Percentiles rank a stretch among this genome's conserved stretches.
phyloP scores from a whole-genome alignment of 2,888 invertebrate genomes.

The Celastrina argiolus region DNA sequence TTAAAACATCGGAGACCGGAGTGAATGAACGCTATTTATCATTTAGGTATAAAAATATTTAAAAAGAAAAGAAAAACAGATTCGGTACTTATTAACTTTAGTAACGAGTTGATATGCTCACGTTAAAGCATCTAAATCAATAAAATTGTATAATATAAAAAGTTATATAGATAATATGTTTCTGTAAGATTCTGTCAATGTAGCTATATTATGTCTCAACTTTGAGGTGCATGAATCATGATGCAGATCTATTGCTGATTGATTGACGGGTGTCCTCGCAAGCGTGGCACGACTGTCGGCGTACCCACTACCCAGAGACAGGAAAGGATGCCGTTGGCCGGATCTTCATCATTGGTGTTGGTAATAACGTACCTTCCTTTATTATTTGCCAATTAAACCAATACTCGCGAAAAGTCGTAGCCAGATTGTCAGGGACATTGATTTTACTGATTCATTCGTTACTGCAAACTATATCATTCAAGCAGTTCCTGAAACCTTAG shows the following conservation, averaged over 20 bases:
- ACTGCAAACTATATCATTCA: not conserved
- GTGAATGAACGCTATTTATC: not conserved
- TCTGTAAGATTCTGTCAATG: too few relatives aligned
- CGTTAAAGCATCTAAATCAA: too few relatives aligned
- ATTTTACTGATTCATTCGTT: not conserved
- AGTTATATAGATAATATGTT: too few relatives aligned
- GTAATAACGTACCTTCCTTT: conserved; percentile 18
- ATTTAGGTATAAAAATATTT: not conserved
- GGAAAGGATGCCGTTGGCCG: conserved; percentile 22
- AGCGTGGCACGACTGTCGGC: not conserved
- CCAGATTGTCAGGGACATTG: not conserved
- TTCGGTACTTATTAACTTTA: too few relatives aligned
- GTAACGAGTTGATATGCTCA: too few relatives aligned
- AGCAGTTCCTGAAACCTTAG: not conserved
- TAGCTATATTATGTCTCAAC: too few relatives aligned
- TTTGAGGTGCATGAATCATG: too few relatives aligned
- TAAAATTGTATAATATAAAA: too few relatives aligned
- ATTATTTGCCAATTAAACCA: not conserved
- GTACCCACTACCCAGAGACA: conserved; percentile 10
- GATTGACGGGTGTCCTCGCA: conserved; percentile 3
- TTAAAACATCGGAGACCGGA: not conserved
- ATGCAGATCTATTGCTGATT: not conserved
- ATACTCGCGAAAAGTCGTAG: not conserved
- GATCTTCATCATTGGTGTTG: conserved; percentile 17
- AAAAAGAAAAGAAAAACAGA: not conserved